Conservation (phyloP, 1,140 invertebrate species). For the Cydia pomonella region DNA sequence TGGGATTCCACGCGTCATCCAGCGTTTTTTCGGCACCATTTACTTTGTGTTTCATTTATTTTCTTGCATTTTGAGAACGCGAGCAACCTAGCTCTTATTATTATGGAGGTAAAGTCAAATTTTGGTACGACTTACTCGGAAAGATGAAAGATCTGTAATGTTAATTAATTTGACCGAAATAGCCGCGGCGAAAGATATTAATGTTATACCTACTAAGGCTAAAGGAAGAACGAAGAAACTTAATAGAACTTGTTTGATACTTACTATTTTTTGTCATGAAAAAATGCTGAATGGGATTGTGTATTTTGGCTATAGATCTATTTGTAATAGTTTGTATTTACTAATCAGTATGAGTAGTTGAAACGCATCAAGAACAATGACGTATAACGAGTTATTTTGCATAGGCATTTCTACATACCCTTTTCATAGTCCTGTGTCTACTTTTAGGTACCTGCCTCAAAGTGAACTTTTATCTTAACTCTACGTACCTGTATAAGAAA, state of each 20-base stretch:
- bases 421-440: too few species aligned
- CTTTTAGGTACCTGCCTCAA: too few species aligned
- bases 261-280: neutral
- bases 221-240: neutral
- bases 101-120: neutral
- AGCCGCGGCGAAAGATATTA: neutral
- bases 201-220: neutral
- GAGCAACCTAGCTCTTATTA: neutral
- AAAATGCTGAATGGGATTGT: neutral
- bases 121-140: neutral
- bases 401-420: too few species aligned
- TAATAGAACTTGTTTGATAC: too few species aligned
- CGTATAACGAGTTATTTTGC: too few species aligned
- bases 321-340: neutral
- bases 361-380: too few species aligned
- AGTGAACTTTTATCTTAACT: too few species aligned
- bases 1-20: constrained; percentile 14
- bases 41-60: neutral
- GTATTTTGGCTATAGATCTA: neutral
- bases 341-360: neutral
- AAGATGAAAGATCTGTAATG: constrained; percentile 2
- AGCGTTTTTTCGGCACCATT: constrained; percentile 17
- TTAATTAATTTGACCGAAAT: neutral
- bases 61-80: neutral
- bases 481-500: neutral